Conservation (phyloP, 2,888 invertebrate genomes). For the Electrophaes corylata region DNA sequence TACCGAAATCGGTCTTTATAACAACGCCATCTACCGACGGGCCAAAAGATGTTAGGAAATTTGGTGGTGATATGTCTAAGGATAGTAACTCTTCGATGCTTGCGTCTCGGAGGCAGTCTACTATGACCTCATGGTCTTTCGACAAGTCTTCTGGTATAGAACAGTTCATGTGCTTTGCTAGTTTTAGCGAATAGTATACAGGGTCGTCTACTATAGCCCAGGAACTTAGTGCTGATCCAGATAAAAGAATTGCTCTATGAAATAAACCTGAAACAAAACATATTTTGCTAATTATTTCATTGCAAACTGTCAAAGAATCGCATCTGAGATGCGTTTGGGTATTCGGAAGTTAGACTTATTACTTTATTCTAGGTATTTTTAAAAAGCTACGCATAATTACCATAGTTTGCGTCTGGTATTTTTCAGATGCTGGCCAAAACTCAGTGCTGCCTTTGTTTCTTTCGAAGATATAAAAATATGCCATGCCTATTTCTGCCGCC, state of each 20-base stretch:
- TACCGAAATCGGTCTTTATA: slow-evolving; percentile 93
- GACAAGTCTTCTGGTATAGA: slow-evolving; percentile 91
- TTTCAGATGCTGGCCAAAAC: no score
- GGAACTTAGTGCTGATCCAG: slow-evolving; percentile 94
- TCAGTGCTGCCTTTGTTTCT: neutral
- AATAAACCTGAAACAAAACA: slow-evolving; percentile 87
- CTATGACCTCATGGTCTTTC: slow-evolving; percentile 92
- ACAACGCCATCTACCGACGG: slow-evolving; percentile 98
- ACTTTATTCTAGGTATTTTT: no score
- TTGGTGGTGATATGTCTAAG: slow-evolving; percentile 91
- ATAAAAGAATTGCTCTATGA: slow-evolving; percentile 93
- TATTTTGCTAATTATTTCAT: no score
- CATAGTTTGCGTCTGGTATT: no score
- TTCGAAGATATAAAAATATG: no score
- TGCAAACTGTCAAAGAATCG: no score
- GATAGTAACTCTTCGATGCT: slow-evolving; percentile 89
- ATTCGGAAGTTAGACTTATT: no score
- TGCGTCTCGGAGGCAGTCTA: slow-evolving; percentile 92
- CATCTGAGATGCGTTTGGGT: no score
- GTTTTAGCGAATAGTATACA: slow-evolving; percentile 90
- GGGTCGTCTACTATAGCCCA: slow-evolving; percentile 96
- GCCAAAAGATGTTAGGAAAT: slow-evolving; percentile 94
- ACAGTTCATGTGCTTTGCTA: slow-evolving; percentile 93
- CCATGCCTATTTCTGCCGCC: no score
- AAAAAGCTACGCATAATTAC: no score